These are phyloP conservation scores for Actias luna DNA, from an alignment of 2,888 invertebrate genomes.

Conservation along the genomic window DNA sequence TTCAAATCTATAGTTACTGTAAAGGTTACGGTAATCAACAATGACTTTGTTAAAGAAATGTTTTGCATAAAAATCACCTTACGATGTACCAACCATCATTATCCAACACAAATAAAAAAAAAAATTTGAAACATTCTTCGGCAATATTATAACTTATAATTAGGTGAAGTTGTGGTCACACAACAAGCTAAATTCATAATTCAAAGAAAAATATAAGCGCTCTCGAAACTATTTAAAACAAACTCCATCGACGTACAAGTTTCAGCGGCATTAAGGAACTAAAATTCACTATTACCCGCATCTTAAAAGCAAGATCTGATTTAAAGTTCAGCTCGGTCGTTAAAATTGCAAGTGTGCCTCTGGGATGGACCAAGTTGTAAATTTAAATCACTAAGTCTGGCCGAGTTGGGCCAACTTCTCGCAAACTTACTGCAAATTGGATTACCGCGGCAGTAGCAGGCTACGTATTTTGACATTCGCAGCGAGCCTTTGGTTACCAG, in stretches of 20 bases:
- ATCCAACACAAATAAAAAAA: no score
- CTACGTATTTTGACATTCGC: constrained; percentile 49
- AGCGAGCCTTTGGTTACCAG: background rate
- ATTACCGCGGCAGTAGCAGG: constrained; percentile 53
- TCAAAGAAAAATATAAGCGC: background rate
- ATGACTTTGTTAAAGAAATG: no score
- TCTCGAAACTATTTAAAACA: background rate
- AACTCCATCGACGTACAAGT: background rate
- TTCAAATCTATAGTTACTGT: no score
- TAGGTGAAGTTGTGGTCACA: background rate
- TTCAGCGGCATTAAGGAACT: background rate
- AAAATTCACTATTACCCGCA: constrained; percentile 40
- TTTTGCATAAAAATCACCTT: no score
- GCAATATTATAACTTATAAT: background rate
- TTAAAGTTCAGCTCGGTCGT: constrained; percentile 61
- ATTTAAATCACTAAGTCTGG: constrained; percentile 78
- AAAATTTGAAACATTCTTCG: no score
- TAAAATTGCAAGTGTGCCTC: constrained; percentile 66
- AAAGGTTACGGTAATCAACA: no score
- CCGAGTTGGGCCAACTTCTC: constrained; percentile 52
- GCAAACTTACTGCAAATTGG: constrained; percentile 72
- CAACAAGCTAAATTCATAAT: background rate
- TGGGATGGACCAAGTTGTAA: constrained; percentile 65
- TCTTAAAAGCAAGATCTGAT: constrained; percentile 57
- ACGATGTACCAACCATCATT: no score